phyloP scores from a whole-genome alignment of 2,888 invertebrate genomes.

The Mayetiola destructor region DNA sequence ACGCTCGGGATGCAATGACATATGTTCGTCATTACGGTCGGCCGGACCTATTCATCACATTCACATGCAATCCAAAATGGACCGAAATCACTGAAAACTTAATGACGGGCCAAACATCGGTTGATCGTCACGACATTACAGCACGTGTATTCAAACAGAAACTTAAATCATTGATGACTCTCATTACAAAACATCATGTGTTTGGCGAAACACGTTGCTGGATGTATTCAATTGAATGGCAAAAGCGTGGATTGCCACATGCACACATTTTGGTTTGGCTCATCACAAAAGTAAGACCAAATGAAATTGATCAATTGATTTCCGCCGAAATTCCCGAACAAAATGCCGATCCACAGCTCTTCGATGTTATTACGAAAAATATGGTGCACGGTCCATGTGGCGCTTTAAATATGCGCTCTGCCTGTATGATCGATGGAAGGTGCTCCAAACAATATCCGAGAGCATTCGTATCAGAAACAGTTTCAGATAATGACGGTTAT shows the following conservation, averaged over 20 bases:
- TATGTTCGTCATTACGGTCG: conserved; percentile 18
- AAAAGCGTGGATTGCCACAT: conserved; percentile 25
- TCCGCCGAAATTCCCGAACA: conserved; percentile 23
- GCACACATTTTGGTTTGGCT: conserved; percentile 25
- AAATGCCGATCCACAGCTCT: conserved; percentile 22
- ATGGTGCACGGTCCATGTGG: conserved; percentile 30
- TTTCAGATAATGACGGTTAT: conserved; percentile 26
- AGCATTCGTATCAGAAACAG: conserved; percentile 21
- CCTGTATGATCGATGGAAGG: conserved; percentile 30
- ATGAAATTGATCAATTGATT: conserved; percentile 19
- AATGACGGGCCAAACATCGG: conserved; percentile 11
- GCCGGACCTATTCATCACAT: conserved; percentile 18
- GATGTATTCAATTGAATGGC: conserved; percentile 22
- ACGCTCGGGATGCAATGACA: conserved; percentile 19
- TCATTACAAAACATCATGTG: conserved; percentile 15
- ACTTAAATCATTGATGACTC: conserved; percentile 14
- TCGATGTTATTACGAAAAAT: conserved; percentile 22
- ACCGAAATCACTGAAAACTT: conserved; percentile 11
- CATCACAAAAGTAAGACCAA: conserved; percentile 14
- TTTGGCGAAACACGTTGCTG: neutral
- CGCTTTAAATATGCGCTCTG: conserved; percentile 23
- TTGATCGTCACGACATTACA: conserved; percentile 16
- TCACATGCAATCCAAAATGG: conserved; percentile 18
- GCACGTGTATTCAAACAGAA: conserved; percentile 20
- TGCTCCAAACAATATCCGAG: conserved; percentile 26